These are phyloP conservation scores for Lamproptera curius DNA, from an alignment of 2,888 invertebrate genomes.

Conservation along the genomic window DNA sequence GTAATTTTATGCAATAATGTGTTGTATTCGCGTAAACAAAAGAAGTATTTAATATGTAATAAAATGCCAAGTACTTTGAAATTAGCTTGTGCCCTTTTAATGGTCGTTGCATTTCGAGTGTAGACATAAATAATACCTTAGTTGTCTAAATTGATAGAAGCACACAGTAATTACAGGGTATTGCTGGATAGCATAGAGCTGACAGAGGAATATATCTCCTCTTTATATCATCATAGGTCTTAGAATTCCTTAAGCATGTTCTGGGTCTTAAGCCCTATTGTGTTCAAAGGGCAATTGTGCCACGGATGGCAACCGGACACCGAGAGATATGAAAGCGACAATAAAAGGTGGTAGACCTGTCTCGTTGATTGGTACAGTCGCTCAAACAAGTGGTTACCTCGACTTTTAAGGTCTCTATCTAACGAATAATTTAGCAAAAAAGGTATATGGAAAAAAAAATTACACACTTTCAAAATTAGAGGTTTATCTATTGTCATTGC, in stretches of 20 bases:
- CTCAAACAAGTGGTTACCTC: neutral
- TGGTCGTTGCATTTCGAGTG: constrained; percentile 1
- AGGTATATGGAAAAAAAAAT: too few species aligned
- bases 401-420: neutral
- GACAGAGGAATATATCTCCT: constrained; percentile 16
- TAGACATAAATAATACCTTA: constrained; percentile 30
- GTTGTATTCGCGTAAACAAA: too few species aligned
- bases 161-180: constrained; percentile 35
- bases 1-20: too few species aligned
- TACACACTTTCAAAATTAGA: too few species aligned
- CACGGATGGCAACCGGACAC: constrained; percentile 73
- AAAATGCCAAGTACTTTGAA: too few species aligned
- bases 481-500: too few species aligned
- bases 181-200: constrained; percentile 12
- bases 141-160: constrained; percentile 37
- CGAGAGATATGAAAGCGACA: constrained; percentile 69
- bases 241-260: constrained; percentile 1
- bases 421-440: too few species aligned
- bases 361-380: constrained; percentile 62
- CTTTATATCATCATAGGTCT: neutral
- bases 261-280: constrained; percentile 32
- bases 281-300: constrained; percentile 49
- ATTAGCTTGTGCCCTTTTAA: neutral
- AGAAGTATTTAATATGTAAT: too few species aligned
- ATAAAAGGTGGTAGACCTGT: constrained; percentile 75